A percentile compares a stretch with the other conserved stretches of the same genome.
These are phyloP conservation scores for Rhaphigaster nebulosa DNA, from an alignment of 2,888 invertebrate species.

Conservation along the genomic window DNA sequence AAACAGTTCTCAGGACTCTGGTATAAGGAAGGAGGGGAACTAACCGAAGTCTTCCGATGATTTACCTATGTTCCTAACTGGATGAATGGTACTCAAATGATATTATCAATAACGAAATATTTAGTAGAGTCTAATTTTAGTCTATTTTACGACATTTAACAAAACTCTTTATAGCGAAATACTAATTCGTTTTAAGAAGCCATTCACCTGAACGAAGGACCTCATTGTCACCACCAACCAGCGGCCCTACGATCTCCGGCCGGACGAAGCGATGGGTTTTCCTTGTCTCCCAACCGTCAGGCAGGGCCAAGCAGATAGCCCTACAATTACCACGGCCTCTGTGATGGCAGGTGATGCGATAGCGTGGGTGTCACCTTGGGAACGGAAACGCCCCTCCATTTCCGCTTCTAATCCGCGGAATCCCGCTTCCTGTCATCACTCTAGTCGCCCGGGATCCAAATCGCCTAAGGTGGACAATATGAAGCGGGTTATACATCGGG, in stretches of 20 bases:
- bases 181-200: background rate
- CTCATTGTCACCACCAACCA: background rate
- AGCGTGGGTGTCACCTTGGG: conserved; percentile 40
- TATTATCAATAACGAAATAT: too few relatives aligned
- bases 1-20: too few relatives aligned
- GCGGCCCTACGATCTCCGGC: background rate
- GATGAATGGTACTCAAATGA: too few relatives aligned
- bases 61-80: too few relatives aligned
- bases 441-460: background rate
- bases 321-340: conserved; percentile 1
- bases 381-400: conserved; percentile 49
- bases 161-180: background rate
- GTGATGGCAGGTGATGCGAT: conserved; percentile 51
- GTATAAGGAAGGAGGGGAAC: too few relatives aligned
- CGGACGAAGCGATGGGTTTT: conserved; percentile 11
- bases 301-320: background rate
- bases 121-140: too few relatives aligned
- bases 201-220: background rate
- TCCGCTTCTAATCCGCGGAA: conserved; percentile 56
- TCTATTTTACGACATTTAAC: too few relatives aligned
- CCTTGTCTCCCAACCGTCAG: background rate
- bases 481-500: background rate
- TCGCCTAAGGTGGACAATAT: background rate
- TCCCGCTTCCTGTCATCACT: conserved; percentile 49
- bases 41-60: too few relatives aligned